A percentile compares a stretch with the other conserved stretches of the same genome.
phyloP scores from a whole-genome alignment of 2,797 vertebrate genomes.

The Pipistrellus pipistrellus region DNA sequence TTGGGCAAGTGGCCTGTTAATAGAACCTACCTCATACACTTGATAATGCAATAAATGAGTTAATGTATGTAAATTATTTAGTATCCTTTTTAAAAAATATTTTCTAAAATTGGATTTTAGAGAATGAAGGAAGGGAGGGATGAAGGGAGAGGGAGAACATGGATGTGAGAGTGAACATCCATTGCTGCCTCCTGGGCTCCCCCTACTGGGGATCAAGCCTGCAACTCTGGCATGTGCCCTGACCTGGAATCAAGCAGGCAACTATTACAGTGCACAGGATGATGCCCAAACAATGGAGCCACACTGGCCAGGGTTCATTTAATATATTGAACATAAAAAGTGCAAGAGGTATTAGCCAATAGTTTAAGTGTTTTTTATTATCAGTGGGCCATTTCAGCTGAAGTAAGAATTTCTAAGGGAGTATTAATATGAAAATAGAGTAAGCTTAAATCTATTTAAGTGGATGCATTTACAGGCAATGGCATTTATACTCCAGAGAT shows the following conservation, averaged over 20 bases:
- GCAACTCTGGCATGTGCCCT: neutral
- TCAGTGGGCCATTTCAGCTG: neutral
- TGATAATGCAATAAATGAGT: neutral
- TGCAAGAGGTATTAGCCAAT: neutral
- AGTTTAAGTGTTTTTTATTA: neutral
- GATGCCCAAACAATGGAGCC: neutral
- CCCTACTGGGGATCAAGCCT: neutral
- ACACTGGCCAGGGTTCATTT: neutral
- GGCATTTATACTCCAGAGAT: slow-evolving; percentile 26
- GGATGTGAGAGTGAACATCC: neutral
- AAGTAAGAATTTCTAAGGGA: neutral
- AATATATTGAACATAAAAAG: neutral
- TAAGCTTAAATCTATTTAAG: neutral
- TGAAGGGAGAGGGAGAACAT: neutral
- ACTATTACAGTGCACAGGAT: neutral
- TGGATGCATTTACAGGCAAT: slow-evolving; percentile 37
- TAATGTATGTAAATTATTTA: neutral
- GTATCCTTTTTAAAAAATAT: neutral
- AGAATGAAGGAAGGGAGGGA: neutral
- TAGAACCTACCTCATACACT: neutral
- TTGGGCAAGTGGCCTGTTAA: neutral
- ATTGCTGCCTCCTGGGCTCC: neutral
- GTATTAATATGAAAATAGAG: neutral
- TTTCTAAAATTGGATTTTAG: neutral
- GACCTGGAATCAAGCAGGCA: neutral